Evolutionary conservation across 1,140 invertebrate genomes (phyloP), one percentile per base, ranked within the genome.

Genomic region (Aphaenogaster floridana): DNA sequence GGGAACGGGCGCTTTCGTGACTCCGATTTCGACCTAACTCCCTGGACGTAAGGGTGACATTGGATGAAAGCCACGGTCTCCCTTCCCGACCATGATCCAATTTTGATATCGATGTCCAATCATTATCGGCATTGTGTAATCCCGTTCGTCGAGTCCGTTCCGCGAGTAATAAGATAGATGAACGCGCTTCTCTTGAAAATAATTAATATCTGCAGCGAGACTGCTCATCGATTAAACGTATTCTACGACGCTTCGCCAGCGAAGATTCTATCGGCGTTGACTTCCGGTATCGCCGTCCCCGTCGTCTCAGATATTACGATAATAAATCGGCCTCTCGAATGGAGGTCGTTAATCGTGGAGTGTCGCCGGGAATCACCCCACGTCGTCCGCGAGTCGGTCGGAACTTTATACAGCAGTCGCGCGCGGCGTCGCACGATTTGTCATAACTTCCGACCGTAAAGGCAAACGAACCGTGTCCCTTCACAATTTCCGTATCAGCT

Each of bases 401-500:
- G 69, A 84, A 74, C 69, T 84, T 84, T 84, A 61, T 76, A 50
- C 57, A 61, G 54, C 68, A 48, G 80, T 81, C 69, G 80, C 69
- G 66, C 79, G 69, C 69, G 80, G 54, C 80, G 80, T 84, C 69
- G 69, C 80, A 74, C 80, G 80, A 84, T 84, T 84, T 84, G 80
- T 84, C 80, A 84, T 84, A 84, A 84, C 80, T 84, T 84, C 80
- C 80, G 80, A 84, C 80, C 69, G 80, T 76, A 61, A 76, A 76
- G 54, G 54, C 80, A 84, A 84, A 84, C 69, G 80, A 84, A 84
- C 80, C 80, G 54, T 84, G 80, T 84, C 83, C 81, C 66, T 79
- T 85, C 34, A 78, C 87, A 87, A 88, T 86, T 87, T 91, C 87
- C 86, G 71, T 86, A 86, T 85, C 86, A 85, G 84, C 66, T 69